Evolutionary conservation across 2,113 vertebrate genomes (phyloP), one percentile per base, ranked within the genome.

Genomic region (Nesoenas mayeri): DNA sequence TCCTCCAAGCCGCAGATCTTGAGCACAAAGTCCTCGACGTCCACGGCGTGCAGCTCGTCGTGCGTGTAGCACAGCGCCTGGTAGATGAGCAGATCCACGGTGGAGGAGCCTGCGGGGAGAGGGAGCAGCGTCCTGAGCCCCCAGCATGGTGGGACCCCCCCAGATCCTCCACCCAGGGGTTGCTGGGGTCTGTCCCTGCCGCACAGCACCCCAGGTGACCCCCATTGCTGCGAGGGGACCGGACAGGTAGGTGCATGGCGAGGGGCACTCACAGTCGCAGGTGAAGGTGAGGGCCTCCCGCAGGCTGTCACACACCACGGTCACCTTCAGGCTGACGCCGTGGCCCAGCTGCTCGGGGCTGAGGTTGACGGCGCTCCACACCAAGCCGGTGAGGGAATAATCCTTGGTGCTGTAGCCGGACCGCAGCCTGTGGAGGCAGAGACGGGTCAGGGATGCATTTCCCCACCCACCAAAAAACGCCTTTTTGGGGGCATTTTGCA

Each of bases 21-120:
- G 54, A 98, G 97, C 79, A 98, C 95, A 2, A 98, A 98, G 77
- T 98, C 97, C 16, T 97, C 97, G 9, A 99, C 98, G 0, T 99
- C 97, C 11, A 99, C 67, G 16, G 97, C 72, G 32, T 97, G 97
- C 90, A 99, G 98, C 58, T 99, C 98, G 0, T 99, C 99, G 16
- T 99, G 98, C 25, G 99, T 98, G 73, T 99, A 99, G 89, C 99
- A 99, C 87, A 99, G 97, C 0, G 99, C 99, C 98, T 99, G 99
- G 88, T 99, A 98, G 96, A 99, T 99, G 53, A 99, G 98, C 95
- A 99, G 97, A 95, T 99, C 99, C 42, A 99, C 98, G 0, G 99
- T 99, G 90, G 99, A 99, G 12, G 99, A 99, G 48, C 99, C 99
- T 99, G 86, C 0, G 6, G 57, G 66, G 65, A 56, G 15, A 31